Percentiles rank a stretch among this genome's conserved stretches.
phyloP scores from a whole-genome alignment of 2,888 invertebrate genomes.

The Ametastegia equiseti region DNA sequence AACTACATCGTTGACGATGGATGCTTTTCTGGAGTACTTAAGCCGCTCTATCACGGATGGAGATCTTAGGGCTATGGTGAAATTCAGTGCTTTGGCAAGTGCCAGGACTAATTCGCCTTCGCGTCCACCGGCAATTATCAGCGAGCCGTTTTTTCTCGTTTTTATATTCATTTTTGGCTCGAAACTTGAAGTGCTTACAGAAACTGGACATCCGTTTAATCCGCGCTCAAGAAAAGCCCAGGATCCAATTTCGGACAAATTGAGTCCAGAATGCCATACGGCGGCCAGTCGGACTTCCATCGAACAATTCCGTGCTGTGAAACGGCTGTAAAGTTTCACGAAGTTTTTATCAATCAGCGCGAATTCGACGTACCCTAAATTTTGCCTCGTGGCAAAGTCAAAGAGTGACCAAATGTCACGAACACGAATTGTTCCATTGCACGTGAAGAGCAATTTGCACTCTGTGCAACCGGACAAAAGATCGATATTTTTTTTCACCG shows the following conservation, averaged over 20 bases:
- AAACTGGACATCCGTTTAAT: conserved; percentile 18
- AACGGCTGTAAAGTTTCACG: not conserved
- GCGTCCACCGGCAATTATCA: not conserved
- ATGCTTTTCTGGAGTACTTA: conserved; percentile 6
- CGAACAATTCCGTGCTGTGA: not conserved
- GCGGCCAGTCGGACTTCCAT: not conserved
- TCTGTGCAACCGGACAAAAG: not conserved
- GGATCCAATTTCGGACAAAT: not conserved
- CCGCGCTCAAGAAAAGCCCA: not conserved
- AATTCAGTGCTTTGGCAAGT: conserved; percentile 8
- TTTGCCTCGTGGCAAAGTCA: not conserved
- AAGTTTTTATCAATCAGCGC: not conserved
- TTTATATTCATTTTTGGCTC: conserved; percentile 23
- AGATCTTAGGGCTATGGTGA: not conserved
- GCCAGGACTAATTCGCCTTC: conserved; percentile 15
- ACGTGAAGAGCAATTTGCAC: conserved; percentile 12
- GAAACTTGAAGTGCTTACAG: conserved; percentile 8
- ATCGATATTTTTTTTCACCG: not conserved
- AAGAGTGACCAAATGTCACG: not conserved
- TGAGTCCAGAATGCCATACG: not conserved
- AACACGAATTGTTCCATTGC: not conserved
- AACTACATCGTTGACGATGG: not conserved
- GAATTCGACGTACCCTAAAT: conserved; percentile 7
- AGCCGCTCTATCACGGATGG: not conserved
- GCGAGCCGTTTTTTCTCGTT: not conserved